These are phyloP conservation scores for Enteromius argenteus DNA, from an alignment of 2,797 vertebrate species.

Conservation along the genomic window DNA sequence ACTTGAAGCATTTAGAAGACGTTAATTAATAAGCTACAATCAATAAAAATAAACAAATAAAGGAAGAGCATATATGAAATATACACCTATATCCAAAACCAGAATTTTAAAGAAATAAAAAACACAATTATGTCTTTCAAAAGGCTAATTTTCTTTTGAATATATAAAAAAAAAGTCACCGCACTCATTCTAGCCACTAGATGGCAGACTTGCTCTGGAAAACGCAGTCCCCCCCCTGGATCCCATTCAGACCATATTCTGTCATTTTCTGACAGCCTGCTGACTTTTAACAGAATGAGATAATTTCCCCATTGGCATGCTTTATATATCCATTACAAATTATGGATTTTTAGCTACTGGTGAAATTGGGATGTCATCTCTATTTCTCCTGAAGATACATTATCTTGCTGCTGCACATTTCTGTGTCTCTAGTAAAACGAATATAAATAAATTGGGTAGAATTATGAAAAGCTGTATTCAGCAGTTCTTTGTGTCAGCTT, in stretches of 20 bases:
- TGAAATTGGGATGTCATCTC: slow-evolving; percentile 51
- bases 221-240: slow-evolving; percentile 47
- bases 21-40: not conserved
- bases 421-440: slow-evolving; percentile 29
- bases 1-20: not conserved
- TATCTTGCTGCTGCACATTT: slow-evolving; percentile 43
- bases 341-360: slow-evolving; percentile 53
- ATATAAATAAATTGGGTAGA: slow-evolving; percentile 43
- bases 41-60: not conserved
- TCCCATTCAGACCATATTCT: slow-evolving; percentile 36
- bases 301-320: slow-evolving; percentile 53
- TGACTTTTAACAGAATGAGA: slow-evolving; percentile 49
- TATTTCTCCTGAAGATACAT: slow-evolving; percentile 40
- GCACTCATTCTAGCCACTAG: slow-evolving; percentile 71
- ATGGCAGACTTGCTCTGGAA: slow-evolving; percentile 79
- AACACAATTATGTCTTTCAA: not conserved
- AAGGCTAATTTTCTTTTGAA: not conserved
- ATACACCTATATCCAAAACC: too few relatives aligned
- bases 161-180: not conserved
- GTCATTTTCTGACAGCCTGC: slow-evolving; percentile 53
- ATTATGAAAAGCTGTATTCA: slow-evolving; percentile 62
- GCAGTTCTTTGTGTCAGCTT: slow-evolving; percentile 53
- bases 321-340: slow-evolving; percentile 50
- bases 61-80: not conserved
- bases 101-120: not conserved